A percentile compares a stretch with the other conserved stretches of the same genome.
phyloP scores from a whole-genome alignment of 2,113 vertebrate species.

The Thamnaconus septentrionalis region DNA sequence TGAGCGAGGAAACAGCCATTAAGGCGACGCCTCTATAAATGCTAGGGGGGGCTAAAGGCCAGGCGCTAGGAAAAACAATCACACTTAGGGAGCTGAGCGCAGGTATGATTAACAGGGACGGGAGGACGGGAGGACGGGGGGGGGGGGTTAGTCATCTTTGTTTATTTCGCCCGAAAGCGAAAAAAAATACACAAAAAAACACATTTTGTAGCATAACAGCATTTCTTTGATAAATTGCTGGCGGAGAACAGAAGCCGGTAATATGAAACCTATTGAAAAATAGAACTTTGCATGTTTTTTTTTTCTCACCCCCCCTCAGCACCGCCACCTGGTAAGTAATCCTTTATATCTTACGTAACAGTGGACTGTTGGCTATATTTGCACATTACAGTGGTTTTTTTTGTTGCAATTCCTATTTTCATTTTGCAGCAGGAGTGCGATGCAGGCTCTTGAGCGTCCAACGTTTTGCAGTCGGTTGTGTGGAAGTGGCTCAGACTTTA shows the following conservation, averaged over 20 bases:
- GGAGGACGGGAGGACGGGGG: conserved; percentile 20
- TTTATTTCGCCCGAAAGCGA: conserved; percentile 40
- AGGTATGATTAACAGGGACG: conserved; percentile 40
- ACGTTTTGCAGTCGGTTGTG: too few relatives aligned
- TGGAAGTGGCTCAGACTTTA: too few relatives aligned
- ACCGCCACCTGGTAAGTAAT: background rate
- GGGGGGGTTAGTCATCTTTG: conserved; percentile 39
- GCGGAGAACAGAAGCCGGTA: conserved; percentile 13
- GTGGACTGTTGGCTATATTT: background rate
- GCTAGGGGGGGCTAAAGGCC: conserved; percentile 24
- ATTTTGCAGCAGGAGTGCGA: too few relatives aligned
- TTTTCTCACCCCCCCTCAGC: background rate
- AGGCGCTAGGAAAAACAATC: conserved; percentile 14
- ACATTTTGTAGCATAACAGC: background rate
- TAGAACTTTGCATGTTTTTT: conserved; percentile 4
- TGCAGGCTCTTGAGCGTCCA: too few relatives aligned
- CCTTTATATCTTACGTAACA: background rate
- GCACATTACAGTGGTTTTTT: too few relatives aligned
- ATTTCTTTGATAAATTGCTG: conserved; percentile 45
- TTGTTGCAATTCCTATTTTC: too few relatives aligned
- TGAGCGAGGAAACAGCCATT: conserved; percentile 26
- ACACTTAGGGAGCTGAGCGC: background rate
- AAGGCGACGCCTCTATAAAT: conserved; percentile 32
- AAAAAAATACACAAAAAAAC: too few relatives aligned
- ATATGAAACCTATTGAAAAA: background rate